Base-by-base conservation (phyloP, 2,888 invertebrate species). In the Noctua pronuba region DNA sequence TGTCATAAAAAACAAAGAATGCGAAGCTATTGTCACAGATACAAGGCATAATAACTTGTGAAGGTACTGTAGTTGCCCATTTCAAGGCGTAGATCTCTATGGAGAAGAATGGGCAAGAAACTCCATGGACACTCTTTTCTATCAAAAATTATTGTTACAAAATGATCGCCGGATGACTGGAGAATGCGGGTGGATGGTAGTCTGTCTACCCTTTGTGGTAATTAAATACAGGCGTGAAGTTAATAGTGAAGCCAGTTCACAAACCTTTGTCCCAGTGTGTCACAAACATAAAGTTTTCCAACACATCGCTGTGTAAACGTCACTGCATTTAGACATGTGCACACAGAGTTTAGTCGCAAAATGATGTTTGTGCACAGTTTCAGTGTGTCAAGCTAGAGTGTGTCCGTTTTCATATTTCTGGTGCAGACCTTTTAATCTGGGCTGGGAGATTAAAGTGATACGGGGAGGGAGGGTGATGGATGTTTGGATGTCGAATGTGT, bases 291-390 rank as follows among this genome's bases (percentile, higher is more conserved):
- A 83, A 80, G 35, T 77, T 62, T 58, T 66, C 71, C 67, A 67
- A 73, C 77, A 76, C 60, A 65, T 68, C 38, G 44, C 73, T 75
- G 73, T 87, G 85, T 80, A 81, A 81, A 84, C 73, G 75, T 81
- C 71, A 41, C 44, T 82, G 73, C 82, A 83, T 80, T 83, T 81
- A 79, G 77, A 81, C 78, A 73, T 73, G 65, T 80, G 86, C 86
- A 86, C 77, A 85, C 70, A 79, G 83, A 84, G 81, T 86, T 83
- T 79, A 76, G 84, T 80, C 83, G 74, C 79, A 71, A 85, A 89
- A 90, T 88, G 83, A 89, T 89, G 88, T 91, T 90, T 90, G 90
- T 68, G 83, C 88, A 87, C 85, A 87, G 88, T 88, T 88, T 73
- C 62, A 31, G 64, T 41, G 28, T 60, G 62, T 75, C 65, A 21